These are phyloP conservation scores for Pseudanteris insignis DNA, from an alignment of 2,888 invertebrate species.

Conservation along the genomic window DNA sequence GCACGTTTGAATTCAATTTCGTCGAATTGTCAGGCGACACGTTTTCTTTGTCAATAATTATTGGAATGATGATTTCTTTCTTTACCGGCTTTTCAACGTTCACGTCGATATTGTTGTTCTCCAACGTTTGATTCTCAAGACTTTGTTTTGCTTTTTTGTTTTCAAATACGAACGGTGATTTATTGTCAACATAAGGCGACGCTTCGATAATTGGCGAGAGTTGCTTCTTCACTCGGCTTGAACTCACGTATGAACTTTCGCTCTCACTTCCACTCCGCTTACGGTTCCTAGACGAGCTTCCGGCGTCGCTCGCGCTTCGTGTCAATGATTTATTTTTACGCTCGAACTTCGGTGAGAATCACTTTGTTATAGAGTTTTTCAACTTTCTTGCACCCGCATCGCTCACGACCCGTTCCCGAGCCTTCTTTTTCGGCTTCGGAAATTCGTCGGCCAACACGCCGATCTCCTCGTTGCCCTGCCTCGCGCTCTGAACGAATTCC, in stretches of 20 bases:
- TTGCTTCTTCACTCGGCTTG: constrained; percentile 73
- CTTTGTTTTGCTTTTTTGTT: constrained; percentile 52
- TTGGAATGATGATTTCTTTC: constrained; percentile 35
- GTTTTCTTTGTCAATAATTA: constrained; percentile 32
- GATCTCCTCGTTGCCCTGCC: constrained; percentile 72
- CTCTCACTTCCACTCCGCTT: constrained; percentile 73
- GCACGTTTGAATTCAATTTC: constrained; percentile 42
- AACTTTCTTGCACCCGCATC: constrained; percentile 61
- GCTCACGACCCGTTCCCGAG: constrained; percentile 67
- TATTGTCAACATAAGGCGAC: constrained; percentile 71
- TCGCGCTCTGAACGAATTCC: constrained; percentile 56
- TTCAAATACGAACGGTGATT: constrained; percentile 56
- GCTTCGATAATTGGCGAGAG: constrained; percentile 84
- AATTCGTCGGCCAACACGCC: constrained; percentile 58
- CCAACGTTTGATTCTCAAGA: constrained; percentile 9
- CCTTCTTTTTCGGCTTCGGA: constrained; percentile 67
- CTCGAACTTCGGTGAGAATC: constrained; percentile 59
- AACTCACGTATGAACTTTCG: constrained; percentile 68
- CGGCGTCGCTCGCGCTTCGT: constrained; percentile 70
- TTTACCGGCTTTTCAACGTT: constrained; percentile 22
- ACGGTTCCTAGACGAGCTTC: constrained; percentile 67
- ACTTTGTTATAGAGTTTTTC: constrained; percentile 55
- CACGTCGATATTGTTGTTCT: constrained; percentile 10
- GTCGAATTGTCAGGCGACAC: constrained; percentile 12
- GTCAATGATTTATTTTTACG: constrained; percentile 52